Percentiles rank a stretch among this genome's conserved stretches.
Evolutionary conservation across 2,888 invertebrate genomes (phyloP).

Genomic region (Clanis bilineata): DNA sequence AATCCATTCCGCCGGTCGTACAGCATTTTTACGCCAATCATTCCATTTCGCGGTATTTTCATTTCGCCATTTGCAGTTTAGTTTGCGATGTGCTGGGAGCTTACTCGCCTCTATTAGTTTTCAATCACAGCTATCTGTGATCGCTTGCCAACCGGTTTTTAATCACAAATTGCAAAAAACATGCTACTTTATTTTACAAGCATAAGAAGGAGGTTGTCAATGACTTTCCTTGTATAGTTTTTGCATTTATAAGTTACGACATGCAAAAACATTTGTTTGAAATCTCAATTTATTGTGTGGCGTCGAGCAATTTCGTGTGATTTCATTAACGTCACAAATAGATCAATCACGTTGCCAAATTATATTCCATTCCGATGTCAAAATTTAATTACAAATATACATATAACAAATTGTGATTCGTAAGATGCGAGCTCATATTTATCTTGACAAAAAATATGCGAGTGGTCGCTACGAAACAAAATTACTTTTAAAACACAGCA

Average conservation of each 20-base stretch:
- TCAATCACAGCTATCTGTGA: conserved; percentile 34
- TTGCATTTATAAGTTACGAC: conserved; percentile 2
- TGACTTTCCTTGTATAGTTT: conserved; percentile 7
- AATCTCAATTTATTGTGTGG: neutral
- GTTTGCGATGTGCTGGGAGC: conserved; percentile 12
- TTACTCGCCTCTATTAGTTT: conserved; percentile 41
- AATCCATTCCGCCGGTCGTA: conserved; percentile 32
- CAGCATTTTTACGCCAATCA: conserved; percentile 33
- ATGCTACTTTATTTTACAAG: conserved; percentile 3
- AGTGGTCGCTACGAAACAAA: neutral
- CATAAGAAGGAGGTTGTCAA: neutral
- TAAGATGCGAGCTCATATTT: neutral
- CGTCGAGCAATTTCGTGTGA: neutral
- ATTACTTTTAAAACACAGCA: neutral
- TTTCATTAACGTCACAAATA: neutral
- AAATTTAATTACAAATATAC: neutral
- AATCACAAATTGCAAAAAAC: conserved; percentile 9
- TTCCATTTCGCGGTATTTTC: conserved; percentile 31
- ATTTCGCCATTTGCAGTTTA: conserved; percentile 20
- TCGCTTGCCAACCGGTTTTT: conserved; percentile 8
- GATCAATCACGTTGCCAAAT: neutral
- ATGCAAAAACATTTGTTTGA: neutral
- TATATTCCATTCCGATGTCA: neutral
- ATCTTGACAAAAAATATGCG: neutral
- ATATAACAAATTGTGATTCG: neutral